phyloP scores from a whole-genome alignment of 2,797 vertebrate species.

The Scolopax bukidnonensis region DNA sequence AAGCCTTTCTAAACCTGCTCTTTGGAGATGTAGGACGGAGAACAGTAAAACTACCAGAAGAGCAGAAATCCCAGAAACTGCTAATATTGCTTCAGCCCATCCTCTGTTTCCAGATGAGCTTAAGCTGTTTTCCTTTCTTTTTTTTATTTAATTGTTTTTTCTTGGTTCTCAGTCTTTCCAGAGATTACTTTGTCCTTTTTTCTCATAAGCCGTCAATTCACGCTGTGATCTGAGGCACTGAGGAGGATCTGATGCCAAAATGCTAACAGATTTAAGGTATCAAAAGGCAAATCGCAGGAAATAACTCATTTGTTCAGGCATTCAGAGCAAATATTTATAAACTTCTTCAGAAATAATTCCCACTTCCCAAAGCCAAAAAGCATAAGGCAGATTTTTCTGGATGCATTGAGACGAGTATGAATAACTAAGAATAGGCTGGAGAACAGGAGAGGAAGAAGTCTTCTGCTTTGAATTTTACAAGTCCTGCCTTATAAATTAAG shows the following conservation, averaged over 20 bases:
- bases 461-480: neutral
- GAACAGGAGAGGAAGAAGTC: neutral
- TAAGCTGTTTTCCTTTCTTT: slow-evolving; percentile 7
- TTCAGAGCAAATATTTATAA: slow-evolving; percentile 66
- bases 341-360: slow-evolving; percentile 59
- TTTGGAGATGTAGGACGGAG: neutral
- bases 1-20: neutral
- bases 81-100: neutral
- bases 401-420: neutral
- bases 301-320: slow-evolving; percentile 60
- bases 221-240: neutral
- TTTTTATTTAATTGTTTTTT: slow-evolving; percentile 31
- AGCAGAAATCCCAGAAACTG: neutral
- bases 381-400: slow-evolving; percentile 13
- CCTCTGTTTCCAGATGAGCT: slow-evolving; percentile 12
- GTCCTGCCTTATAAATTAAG: neutral
- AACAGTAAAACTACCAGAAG: neutral
- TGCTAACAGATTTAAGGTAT: slow-evolving; percentile 58
- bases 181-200: slow-evolving; percentile 43
- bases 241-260: slow-evolving; percentile 50
- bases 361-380: slow-evolving; percentile 45
- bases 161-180: slow-evolving; percentile 12
- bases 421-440: slow-evolving; percentile 34
- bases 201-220: slow-evolving; percentile 2
- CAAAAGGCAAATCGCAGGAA: slow-evolving; percentile 59